phyloP scores from a whole-genome alignment of 2,113 vertebrate species.

The Mobula birostris region DNA sequence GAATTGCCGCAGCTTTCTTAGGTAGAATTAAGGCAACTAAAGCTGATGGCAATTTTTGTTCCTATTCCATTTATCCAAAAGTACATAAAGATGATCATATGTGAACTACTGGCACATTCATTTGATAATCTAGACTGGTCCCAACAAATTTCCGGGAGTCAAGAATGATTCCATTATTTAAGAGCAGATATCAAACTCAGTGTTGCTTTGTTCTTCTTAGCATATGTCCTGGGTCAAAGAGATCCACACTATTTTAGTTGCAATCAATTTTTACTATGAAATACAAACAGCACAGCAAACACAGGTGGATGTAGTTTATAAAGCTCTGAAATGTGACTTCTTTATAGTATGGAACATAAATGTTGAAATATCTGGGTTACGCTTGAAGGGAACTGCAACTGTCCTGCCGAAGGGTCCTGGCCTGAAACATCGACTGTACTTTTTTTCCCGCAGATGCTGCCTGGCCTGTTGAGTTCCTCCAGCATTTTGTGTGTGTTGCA shows the following conservation, averaged over 20 bases:
- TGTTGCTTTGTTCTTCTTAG: neutral
- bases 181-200: neutral
- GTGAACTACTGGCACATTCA: neutral
- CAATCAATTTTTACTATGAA: neutral
- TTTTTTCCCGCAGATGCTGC: no score
- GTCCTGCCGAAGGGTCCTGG: no score
- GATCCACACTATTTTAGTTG: neutral
- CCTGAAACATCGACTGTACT: no score
- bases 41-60: neutral
- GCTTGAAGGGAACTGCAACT: no score
- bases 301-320: no score
- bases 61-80: neutral
- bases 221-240: neutral
- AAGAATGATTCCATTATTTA: neutral
- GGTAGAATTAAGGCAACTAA: constrained; percentile 1
- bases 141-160: neutral
- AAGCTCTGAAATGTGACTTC: no score
- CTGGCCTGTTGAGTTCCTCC: no score
- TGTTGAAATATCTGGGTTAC: no score
- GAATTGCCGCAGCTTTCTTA: neutral
- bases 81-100: neutral
- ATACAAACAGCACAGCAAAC: no score
- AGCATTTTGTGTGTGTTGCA: no score
- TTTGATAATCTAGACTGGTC: neutral
- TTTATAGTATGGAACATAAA: no score